Evolutionary conservation across 2,888 invertebrate genomes (phyloP).

Genomic region (Cephalotes varians): DNA sequence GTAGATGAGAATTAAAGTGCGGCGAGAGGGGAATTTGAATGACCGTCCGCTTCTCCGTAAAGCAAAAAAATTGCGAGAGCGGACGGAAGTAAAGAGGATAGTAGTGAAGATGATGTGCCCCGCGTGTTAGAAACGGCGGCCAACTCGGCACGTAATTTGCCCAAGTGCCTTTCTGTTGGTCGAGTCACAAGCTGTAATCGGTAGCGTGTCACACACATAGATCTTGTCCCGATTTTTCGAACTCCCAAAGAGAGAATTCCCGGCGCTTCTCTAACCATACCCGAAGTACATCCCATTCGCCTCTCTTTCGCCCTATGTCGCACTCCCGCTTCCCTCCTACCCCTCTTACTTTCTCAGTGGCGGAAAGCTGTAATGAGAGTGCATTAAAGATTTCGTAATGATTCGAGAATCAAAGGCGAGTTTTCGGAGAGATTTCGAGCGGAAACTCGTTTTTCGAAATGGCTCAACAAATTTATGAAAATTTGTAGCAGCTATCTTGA

Average conservation of each 20-base stretch:
- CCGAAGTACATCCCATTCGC: constrained; percentile 56
- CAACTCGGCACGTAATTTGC: constrained; percentile 85
- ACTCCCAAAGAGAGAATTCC: constrained; percentile 46
- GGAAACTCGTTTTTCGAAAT: neutral
- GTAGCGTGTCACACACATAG: constrained; percentile 71
- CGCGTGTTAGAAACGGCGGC: constrained; percentile 82
- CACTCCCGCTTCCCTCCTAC: constrained; percentile 1
- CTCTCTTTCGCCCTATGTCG: constrained; percentile 65
- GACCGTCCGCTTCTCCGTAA: constrained; percentile 17
- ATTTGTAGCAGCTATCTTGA: neutral
- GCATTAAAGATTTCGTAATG: constrained; percentile 10
- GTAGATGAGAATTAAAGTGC: constrained; percentile 59
- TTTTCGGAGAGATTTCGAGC: neutral
- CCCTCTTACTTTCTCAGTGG: constrained; percentile 17
- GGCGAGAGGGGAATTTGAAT: constrained; percentile 13
- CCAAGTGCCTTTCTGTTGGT: constrained; percentile 85
- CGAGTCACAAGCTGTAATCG: constrained; percentile 82
- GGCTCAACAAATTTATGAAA: constrained; percentile 14
- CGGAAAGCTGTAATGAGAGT: constrained; percentile 35
- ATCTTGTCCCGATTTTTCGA: constrained; percentile 77
- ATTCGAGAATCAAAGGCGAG: constrained; percentile 11
- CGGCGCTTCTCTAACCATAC: constrained; percentile 29
- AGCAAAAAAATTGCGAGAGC: constrained; percentile 52
- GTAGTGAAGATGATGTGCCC: constrained; percentile 75
- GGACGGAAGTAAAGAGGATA: constrained; percentile 68